These are phyloP conservation scores for Cheilinus undulatus DNA, from an alignment of 2,113 vertebrate genomes.

Conservation along the genomic window DNA sequence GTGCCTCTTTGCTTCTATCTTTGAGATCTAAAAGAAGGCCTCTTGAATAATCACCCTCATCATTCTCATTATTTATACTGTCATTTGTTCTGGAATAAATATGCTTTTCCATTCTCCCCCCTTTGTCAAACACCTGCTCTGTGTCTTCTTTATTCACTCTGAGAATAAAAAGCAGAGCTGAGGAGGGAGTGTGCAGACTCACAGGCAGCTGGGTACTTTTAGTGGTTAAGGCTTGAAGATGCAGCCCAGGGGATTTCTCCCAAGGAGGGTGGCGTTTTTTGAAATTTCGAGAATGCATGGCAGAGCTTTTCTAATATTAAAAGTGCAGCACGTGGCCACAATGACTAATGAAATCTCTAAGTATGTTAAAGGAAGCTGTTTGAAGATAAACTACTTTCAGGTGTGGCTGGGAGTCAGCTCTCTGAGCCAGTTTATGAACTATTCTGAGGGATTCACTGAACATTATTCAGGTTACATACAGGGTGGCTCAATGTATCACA, in stretches of 20 bases:
- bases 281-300: slow-evolving; percentile 57
- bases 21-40: slow-evolving; percentile 56
- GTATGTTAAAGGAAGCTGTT: slow-evolving; percentile 21
- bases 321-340: slow-evolving; percentile 27
- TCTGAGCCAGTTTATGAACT: neutral
- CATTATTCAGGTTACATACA: neutral
- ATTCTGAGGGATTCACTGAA: neutral
- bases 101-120: slow-evolving; percentile 6
- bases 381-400: slow-evolving; percentile 53
- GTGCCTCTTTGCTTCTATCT: slow-evolving; percentile 46
- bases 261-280: slow-evolving; percentile 61
- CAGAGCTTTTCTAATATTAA: slow-evolving; percentile 53
- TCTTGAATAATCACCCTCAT: slow-evolving; percentile 34
- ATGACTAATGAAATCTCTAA: slow-evolving; percentile 33
- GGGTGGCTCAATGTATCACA: neutral
- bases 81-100: slow-evolving; percentile 49
- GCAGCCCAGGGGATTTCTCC: slow-evolving; percentile 56
- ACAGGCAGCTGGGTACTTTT: slow-evolving; percentile 26
- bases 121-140: slow-evolving; percentile 63
- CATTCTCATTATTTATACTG: neutral
- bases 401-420: slow-evolving; percentile 10
- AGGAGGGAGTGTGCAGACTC: slow-evolving; percentile 44
- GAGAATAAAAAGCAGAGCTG: slow-evolving; percentile 48
- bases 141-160: slow-evolving; percentile 41
- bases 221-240: slow-evolving; percentile 54